Conservation (phyloP, 2,113 vertebrate species). For the Perccottus glenii region DNA sequence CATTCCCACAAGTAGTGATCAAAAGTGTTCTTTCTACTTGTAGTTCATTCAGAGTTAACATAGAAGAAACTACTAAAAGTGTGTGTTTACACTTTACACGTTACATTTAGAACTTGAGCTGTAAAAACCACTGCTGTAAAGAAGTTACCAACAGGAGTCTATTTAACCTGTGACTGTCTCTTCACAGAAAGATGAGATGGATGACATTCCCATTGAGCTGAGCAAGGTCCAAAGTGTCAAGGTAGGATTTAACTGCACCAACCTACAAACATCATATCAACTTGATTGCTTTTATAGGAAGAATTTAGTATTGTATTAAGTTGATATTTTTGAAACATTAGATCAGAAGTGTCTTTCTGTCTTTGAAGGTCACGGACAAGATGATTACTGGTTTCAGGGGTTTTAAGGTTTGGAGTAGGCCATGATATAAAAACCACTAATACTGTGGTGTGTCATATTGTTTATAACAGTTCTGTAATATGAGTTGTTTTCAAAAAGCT, state of each 20-base stretch:
- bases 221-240: conserved; percentile 97
- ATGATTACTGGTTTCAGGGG: too few species aligned
- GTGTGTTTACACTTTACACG: too few species aligned
- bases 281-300: too few species aligned
- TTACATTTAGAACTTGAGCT: neutral
- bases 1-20: neutral
- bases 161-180: neutral
- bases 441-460: neutral
- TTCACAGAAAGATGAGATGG: conserved; percentile 90
- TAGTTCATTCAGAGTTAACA: conserved; percentile 23
- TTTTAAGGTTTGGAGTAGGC: too few species aligned
- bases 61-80: neutral
- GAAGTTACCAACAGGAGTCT: neutral
- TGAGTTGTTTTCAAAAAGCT: neutral
- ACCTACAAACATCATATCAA: too few species aligned
- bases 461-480: neutral
- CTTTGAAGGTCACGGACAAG: too few species aligned
- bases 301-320: too few species aligned
- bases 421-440: too few species aligned
- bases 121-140: neutral
- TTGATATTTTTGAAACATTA: too few species aligned
- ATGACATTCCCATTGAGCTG: conserved; percentile 91
- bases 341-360: too few species aligned
- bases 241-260: conserved; percentile 32
- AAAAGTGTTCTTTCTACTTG: conserved; percentile 12